Conservation (phyloP, 2,888 invertebrate genomes). For the Phasia obesa region DNA sequence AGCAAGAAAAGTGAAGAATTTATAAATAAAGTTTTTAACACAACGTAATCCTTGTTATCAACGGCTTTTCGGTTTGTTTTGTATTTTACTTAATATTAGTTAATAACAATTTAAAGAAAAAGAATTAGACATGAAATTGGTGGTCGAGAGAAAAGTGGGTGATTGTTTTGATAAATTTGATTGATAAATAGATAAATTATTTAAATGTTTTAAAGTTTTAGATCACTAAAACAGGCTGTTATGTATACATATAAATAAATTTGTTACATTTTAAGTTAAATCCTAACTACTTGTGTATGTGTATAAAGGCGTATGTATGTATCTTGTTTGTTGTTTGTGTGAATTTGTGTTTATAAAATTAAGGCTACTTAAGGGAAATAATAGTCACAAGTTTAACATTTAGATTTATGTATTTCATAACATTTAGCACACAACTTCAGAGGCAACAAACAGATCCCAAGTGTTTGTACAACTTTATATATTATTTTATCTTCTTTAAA, state of each 20-base stretch:
- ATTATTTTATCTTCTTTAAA: background rate
- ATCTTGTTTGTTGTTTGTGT: conserved; percentile 14
- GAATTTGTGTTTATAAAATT: background rate
- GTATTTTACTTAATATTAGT: conserved; percentile 22
- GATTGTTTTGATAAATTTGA: background rate
- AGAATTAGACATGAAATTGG: background rate
- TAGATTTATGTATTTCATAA: conserved; percentile 16
- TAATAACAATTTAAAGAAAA: conserved; percentile 19
- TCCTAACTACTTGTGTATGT: conserved; percentile 64
- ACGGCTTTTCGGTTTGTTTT: conserved; percentile 6
- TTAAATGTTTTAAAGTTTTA: conserved; percentile 9
- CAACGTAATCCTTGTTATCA: background rate
- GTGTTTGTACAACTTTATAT: background rate
- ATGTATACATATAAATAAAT: conserved; percentile 24
- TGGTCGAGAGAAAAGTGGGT: background rate
- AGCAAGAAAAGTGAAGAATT: conserved; percentile 11
- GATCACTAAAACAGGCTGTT: conserved; percentile 39
- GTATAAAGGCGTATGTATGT: conserved; percentile 4
- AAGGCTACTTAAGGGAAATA: background rate
- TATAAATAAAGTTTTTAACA: conserved; percentile 20
- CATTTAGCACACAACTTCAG: conserved; percentile 12
- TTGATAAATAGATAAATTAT: background rate
- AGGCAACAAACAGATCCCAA: conserved; percentile 10
- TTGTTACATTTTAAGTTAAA: conserved; percentile 49
- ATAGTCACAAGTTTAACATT: background rate